A percentile compares a stretch with the other conserved stretches of the same genome.
These are phyloP conservation scores for Probosciger aterrimus DNA, from an alignment of 2,113 vertebrate species.

Conservation along the genomic window DNA sequence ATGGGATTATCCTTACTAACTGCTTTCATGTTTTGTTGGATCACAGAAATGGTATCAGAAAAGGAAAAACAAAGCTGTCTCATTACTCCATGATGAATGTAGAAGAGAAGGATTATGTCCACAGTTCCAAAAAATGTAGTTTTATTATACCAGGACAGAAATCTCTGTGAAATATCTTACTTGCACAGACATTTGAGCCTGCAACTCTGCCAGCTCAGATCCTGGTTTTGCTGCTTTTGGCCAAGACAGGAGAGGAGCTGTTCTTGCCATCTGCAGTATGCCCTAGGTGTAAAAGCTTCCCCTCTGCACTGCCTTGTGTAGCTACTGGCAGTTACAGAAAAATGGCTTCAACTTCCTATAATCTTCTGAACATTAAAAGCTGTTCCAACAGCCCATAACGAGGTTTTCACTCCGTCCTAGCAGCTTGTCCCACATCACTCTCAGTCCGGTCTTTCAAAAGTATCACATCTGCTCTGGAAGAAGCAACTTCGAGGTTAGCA, in stretches of 20 bases:
- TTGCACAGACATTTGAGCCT: not conserved
- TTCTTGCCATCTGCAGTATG: not conserved
- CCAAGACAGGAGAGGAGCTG: not conserved
- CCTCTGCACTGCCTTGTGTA: rapidly evolving
- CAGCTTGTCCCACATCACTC: not conserved
- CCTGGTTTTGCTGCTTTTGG: not conserved
- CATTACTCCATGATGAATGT: not conserved
- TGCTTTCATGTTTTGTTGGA: not conserved
- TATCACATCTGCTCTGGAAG: not conserved
- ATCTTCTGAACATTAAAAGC: not conserved
- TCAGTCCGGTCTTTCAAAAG: not conserved
- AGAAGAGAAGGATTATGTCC: not conserved
- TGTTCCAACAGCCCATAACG: not conserved
- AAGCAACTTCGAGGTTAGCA: not conserved
- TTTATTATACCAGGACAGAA: not conserved
- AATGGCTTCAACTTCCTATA: not conserved
- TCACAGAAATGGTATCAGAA: not conserved
- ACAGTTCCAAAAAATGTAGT: not conserved
- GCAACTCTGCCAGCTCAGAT: not conserved
- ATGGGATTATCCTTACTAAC: not conserved
- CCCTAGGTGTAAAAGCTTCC: not conserved
- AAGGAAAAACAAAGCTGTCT: not conserved
- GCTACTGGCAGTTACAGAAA: not conserved
- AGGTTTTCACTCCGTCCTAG: not conserved
- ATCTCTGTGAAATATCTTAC: not conserved